These are phyloP conservation scores for Fistularia tabacaria DNA, from an alignment of 2,797 vertebrate genomes.

Conservation along the genomic window DNA sequence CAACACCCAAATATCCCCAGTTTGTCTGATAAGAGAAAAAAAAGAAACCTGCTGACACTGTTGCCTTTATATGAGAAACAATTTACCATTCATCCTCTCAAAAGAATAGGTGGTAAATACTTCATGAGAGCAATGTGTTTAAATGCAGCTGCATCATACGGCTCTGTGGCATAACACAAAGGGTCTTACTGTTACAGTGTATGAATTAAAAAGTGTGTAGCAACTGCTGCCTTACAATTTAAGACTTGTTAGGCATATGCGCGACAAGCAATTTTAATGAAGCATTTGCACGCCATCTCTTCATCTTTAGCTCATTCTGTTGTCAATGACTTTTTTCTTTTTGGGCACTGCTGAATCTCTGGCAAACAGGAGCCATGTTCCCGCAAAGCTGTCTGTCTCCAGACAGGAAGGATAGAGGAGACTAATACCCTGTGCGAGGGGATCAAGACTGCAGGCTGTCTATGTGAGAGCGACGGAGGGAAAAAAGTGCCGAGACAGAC, in stretches of 20 bases:
- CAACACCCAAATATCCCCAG: not conserved
- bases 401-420: slow-evolving; percentile 25
- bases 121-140: slow-evolving; percentile 38
- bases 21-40: slow-evolving; percentile 29
- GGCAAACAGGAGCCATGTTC: slow-evolving; percentile 40
- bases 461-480: too few relatives aligned
- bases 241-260: slow-evolving; percentile 23
- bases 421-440: slow-evolving; percentile 18
- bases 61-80: slow-evolving; percentile 33
- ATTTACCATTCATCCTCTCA: slow-evolving; percentile 44
- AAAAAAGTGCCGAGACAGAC: too few relatives aligned
- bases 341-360: slow-evolving; percentile 1
- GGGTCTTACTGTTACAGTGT: slow-evolving; percentile 15
- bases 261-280: slow-evolving; percentile 1
- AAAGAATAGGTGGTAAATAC: slow-evolving; percentile 46
- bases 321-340: slow-evolving; percentile 13
- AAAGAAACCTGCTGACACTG: slow-evolving; percentile 5
- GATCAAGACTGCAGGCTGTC: not conserved
- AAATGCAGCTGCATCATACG: slow-evolving; percentile 18
- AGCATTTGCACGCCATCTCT: slow-evolving; percentile 2
- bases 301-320: slow-evolving; percentile 9
- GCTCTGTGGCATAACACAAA: slow-evolving; percentile 1
- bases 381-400: slow-evolving; percentile 30
- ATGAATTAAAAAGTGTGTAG: slow-evolving; percentile 16
- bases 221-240: slow-evolving; percentile 21